These are phyloP conservation scores for Labeo rohita DNA, from an alignment of 2,113 vertebrate genomes.

Conservation along the genomic window DNA sequence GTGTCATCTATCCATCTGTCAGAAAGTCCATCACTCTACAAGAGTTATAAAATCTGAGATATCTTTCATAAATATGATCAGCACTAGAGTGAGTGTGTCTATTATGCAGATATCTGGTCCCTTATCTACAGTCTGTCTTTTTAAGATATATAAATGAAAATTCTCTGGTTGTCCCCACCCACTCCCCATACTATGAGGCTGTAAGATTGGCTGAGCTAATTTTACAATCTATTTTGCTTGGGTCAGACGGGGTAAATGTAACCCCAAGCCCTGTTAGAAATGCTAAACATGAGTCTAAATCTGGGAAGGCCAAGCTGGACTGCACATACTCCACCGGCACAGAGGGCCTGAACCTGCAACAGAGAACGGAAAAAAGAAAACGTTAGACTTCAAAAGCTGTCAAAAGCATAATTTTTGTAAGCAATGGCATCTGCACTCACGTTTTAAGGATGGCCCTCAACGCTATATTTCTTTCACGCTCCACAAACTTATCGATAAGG, in stretches of 20 bases:
- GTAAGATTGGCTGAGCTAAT: constrained; percentile 83
- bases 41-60: constrained; percentile 50
- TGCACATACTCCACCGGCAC: constrained; percentile 87
- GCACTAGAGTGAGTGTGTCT: constrained; percentile 50
- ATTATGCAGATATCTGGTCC: constrained; percentile 49
- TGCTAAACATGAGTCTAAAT: constrained; percentile 86
- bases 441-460: constrained; percentile 92
- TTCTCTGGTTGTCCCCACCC: constrained; percentile 25
- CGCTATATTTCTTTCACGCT: constrained; percentile 86
- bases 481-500: constrained; percentile 93
- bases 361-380: constrained; percentile 46
- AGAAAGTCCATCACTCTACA: constrained; percentile 49
- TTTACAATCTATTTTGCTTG: constrained; percentile 90
- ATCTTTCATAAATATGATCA: constrained; percentile 27
- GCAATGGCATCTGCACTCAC: constrained; percentile 73
- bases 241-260: constrained; percentile 80
- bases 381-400: background rate
- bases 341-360: constrained; percentile 77
- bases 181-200: constrained; percentile 75
- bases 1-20: constrained; percentile 47
- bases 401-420: background rate
- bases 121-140: constrained; percentile 12
- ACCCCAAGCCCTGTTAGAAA: constrained; percentile 87
- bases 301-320: constrained; percentile 86
- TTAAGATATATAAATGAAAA: background rate